Evolutionary conservation across 2,888 invertebrate genomes (phyloP).

Genomic region (Aleiodes alternator): DNA sequence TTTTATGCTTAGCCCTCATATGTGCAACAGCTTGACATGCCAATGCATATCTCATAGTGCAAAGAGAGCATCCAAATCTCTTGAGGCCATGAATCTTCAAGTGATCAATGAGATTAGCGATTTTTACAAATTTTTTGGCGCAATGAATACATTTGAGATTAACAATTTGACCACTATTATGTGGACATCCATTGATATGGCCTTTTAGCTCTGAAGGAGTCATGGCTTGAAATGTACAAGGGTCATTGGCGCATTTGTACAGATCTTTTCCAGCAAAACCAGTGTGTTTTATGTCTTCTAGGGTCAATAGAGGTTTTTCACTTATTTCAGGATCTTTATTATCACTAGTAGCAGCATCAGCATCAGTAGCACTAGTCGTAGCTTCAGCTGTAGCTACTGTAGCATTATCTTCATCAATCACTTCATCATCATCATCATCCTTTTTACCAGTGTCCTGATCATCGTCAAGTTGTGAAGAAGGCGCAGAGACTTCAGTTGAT

Average conservation of each 20-base stretch:
- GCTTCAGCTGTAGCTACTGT: conserved; percentile 23
- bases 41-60: conserved; percentile 73
- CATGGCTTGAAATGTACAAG: conserved; percentile 73
- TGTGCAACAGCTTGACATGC: conserved; percentile 74
- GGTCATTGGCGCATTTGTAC: conserved; percentile 76
- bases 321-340: conserved; percentile 23
- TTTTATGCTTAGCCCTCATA: conserved; percentile 77
- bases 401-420: conserved; percentile 32
- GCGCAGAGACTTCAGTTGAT: conserved; percentile 9
- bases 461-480: neutral
- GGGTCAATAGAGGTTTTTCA: conserved; percentile 57
- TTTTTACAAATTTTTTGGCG: conserved; percentile 74
- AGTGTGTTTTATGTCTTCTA: conserved; percentile 70
- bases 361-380: conserved; percentile 3
- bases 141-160: conserved; percentile 78
- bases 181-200: conserved; percentile 74
- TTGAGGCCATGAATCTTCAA: conserved; percentile 79
- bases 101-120: conserved; percentile 78
- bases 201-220: conserved; percentile 70
- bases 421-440: conserved; percentile 50
- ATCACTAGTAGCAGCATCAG: conserved; percentile 19
- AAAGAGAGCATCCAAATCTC: conserved; percentile 80
- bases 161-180: conserved; percentile 52
- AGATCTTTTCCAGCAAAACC: conserved; percentile 75
- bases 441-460: conserved; percentile 34